Evolutionary conservation across 2,113 vertebrate genomes (phyloP).

Genomic region (Rhinolophus ferrumequinum): DNA sequence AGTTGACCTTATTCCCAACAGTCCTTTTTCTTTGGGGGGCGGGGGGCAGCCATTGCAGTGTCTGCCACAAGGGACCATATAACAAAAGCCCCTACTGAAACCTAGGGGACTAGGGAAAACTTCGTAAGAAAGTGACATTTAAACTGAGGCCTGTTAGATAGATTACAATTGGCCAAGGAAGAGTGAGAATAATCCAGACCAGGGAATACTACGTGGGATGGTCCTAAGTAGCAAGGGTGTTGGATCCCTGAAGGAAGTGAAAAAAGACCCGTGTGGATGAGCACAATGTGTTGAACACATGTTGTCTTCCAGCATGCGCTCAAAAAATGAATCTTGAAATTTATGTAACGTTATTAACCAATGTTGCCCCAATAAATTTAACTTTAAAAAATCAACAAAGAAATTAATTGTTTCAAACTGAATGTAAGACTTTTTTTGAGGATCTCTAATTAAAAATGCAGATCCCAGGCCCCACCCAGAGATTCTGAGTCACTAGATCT

Average conservation of each 20-base stretch:
- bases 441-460: not conserved
- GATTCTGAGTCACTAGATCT: not conserved
- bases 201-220: not conserved
- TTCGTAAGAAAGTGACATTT: not conserved
- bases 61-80: not conserved
- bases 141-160: not conserved
- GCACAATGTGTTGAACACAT: not conserved
- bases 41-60: not conserved
- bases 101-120: not conserved
- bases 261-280: not conserved
- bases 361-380: not conserved
- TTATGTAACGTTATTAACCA: not conserved
- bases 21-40: not conserved
- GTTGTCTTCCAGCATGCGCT: not conserved
- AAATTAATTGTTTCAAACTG: not conserved
- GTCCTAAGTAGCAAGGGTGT: not conserved
- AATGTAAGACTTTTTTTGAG: constrained; percentile 1
- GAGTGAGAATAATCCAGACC: not conserved
- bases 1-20: not conserved
- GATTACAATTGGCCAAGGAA: not conserved
- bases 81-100: constrained; percentile 1
- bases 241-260: not conserved
- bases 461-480: not conserved
- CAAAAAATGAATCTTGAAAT: not conserved
- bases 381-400: not conserved